These are phyloP conservation scores for Pammene aurita DNA, from an alignment of 2,888 invertebrate species.

Conservation along the genomic window DNA sequence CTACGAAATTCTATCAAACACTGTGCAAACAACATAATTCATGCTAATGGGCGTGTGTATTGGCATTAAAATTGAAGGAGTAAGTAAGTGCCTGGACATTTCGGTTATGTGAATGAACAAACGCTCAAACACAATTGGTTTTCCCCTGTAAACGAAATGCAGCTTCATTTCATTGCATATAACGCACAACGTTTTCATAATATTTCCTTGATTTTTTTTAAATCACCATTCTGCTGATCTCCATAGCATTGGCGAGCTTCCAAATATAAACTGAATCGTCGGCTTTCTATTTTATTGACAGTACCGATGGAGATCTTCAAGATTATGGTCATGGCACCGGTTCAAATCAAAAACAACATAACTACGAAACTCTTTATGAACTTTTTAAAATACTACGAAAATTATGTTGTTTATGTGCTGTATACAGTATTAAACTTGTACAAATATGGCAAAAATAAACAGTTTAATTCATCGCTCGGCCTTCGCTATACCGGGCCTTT, in stretches of 20 bases:
- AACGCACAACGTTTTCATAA: not conserved
- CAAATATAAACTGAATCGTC: conserved; percentile 11
- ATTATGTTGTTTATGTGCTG: not conserved
- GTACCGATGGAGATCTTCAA: not conserved
- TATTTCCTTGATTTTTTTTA: not conserved
- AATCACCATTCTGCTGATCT: not conserved
- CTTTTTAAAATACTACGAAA: not conserved
- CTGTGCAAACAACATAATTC: conserved; percentile 1
- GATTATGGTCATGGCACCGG: not conserved
- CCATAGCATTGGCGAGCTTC: conserved; percentile 7
- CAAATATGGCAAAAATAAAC: conserved; percentile 27
- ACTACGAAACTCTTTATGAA: not conserved
- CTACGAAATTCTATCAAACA: conserved; percentile 23
- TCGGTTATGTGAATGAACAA: not conserved
- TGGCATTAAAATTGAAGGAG: not conserved
- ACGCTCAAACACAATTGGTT: not conserved
- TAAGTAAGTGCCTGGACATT: not conserved
- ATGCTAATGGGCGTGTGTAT: not conserved
- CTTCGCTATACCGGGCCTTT: conserved; percentile 13
- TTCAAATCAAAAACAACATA: not conserved
- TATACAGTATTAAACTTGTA: conserved; percentile 2
- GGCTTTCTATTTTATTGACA: not conserved
- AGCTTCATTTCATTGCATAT: not conserved
- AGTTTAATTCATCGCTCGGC: conserved; percentile 14
- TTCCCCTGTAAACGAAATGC: not conserved